These are phyloP conservation scores for Lophius americanus DNA, from an alignment of 2,797 vertebrate species.

Conservation along the genomic window DNA sequence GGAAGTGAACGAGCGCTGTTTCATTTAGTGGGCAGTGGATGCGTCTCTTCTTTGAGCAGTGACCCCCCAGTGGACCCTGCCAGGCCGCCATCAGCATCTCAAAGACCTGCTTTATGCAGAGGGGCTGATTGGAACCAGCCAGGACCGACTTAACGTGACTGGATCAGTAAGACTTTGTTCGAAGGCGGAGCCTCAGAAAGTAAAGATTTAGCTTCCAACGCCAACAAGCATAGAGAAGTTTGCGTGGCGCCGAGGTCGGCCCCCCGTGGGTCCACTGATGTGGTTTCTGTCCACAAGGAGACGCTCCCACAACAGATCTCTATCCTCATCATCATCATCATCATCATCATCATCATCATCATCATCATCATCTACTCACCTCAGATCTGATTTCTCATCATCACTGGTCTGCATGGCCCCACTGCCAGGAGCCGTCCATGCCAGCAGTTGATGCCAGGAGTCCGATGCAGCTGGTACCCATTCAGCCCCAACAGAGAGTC, in stretches of 20 bases:
- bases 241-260: background rate
- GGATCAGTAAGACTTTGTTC: constrained; percentile 64
- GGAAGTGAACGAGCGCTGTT: constrained; percentile 36
- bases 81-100: constrained; percentile 71
- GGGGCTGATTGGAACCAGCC: constrained; percentile 39
- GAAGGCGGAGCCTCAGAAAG: constrained; percentile 14
- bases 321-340: constrained; percentile 19
- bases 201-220: constrained; percentile 27
- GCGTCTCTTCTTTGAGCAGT: constrained; percentile 47
- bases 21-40: constrained; percentile 66
- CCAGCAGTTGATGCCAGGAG: constrained; percentile 64
- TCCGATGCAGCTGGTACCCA: constrained; percentile 71
- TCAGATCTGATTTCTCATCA: constrained; percentile 38
- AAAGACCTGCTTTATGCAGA: constrained; percentile 64
- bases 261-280: constrained; percentile 1
- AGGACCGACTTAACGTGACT: constrained; percentile 50
- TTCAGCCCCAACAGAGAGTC: constrained; percentile 67
- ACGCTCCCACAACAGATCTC: background rate
- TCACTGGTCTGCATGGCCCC: constrained; percentile 6
- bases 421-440: constrained; percentile 45
- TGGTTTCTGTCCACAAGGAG: constrained; percentile 7
- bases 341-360: no score
- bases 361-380: constrained; percentile 27
- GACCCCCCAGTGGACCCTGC: constrained; percentile 51
- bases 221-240: constrained; percentile 16